Evolutionary conservation across 2,888 invertebrate species (phyloP).

Genomic region (Nowickia ferox): DNA sequence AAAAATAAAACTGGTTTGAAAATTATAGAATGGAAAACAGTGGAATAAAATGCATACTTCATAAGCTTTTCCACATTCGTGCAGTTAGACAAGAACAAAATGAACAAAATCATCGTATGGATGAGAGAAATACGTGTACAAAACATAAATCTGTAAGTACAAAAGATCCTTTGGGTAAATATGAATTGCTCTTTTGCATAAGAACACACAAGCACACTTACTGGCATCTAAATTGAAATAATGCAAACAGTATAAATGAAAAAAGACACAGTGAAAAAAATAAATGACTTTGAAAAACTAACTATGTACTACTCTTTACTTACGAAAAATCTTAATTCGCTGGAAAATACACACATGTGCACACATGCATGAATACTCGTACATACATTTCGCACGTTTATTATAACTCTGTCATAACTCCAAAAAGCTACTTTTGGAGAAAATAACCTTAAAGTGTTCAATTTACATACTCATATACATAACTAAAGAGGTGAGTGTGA

Average conservation of each 20-base stretch:
- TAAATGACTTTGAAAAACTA: not conserved
- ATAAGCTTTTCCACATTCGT: constrained; percentile 1
- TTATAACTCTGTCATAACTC: too few relatives aligned
- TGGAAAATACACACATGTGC: not conserved
- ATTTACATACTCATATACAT: too few relatives aligned
- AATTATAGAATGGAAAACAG: not conserved
- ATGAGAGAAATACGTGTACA: constrained; percentile 8
- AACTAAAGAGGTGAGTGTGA: too few relatives aligned
- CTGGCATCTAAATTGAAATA: constrained; percentile 9
- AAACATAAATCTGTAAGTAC: constrained; percentile 39
- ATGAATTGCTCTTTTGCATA: constrained; percentile 56
- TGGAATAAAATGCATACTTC: not conserved
- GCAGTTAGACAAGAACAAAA: constrained; percentile 18
- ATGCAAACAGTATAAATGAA: not conserved
- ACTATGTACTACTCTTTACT: not conserved
- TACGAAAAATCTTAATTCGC: not conserved
- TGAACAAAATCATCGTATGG: constrained; percentile 9
- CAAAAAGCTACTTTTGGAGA: too few relatives aligned
- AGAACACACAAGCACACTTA: constrained; percentile 1
- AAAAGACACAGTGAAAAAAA: not conserved
- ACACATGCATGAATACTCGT: too few relatives aligned
- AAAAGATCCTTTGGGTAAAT: constrained; percentile 59
- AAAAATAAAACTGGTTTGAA: not conserved
- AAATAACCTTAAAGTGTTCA: too few relatives aligned
- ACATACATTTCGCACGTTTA: too few relatives aligned